phyloP scores from a whole-genome alignment of 2,797 vertebrate genomes.

The Eulemur mongoz region DNA sequence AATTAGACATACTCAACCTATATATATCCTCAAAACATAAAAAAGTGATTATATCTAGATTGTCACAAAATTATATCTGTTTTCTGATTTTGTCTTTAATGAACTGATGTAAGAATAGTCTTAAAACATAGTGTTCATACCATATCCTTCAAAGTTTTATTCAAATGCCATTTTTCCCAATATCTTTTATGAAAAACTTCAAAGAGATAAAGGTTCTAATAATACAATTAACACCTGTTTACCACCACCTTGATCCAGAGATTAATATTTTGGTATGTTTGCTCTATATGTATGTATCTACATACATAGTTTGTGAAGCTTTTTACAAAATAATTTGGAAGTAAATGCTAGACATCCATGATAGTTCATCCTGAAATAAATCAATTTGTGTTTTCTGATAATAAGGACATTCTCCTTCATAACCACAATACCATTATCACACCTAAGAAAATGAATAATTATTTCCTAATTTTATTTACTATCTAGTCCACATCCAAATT shows the following conservation, averaged over 20 bases:
- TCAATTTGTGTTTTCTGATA: not conserved
- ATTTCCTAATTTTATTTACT: not conserved
- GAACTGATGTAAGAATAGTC: not conserved
- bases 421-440: not conserved
- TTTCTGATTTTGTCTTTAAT: not conserved
- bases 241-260: not conserved
- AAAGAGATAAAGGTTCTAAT: not conserved
- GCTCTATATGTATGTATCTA: not conserved
- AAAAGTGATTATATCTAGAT: not conserved
- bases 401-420: not conserved
- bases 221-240: not conserved
- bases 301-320: not conserved
- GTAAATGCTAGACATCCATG: not conserved
- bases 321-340: not conserved
- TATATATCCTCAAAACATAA: not conserved
- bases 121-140: not conserved
- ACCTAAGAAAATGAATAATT: not conserved
- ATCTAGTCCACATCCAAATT: not conserved
- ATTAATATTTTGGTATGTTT: not conserved
- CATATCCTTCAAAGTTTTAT: not conserved
- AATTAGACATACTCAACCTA: not conserved
- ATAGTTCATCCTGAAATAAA: not conserved
- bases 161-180: not conserved
- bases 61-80: not conserved
- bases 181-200: not conserved